Conservation (phyloP, 2,797 vertebrate species). For the Champsocephalus esox region DNA sequence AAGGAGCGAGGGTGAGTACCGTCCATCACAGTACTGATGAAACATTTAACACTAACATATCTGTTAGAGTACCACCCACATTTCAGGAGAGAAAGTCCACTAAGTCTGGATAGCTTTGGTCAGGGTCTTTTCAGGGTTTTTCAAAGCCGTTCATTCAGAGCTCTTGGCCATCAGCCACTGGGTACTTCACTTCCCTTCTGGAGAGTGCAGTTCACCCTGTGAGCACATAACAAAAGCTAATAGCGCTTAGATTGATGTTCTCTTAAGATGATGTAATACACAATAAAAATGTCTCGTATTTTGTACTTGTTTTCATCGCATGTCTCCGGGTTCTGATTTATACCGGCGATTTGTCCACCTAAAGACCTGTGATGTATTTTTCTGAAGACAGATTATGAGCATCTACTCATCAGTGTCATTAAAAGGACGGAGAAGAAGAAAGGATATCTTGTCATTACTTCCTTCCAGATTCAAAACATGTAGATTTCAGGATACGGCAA, state of each 20-base stretch:
- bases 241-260: slow-evolving; percentile 36
- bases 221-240: slow-evolving; percentile 47
- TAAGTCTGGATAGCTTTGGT: not conserved
- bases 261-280: slow-evolving; percentile 39
- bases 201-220: slow-evolving; percentile 3
- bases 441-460: not conserved
- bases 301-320: slow-evolving; percentile 47
- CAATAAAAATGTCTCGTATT: slow-evolving; percentile 36
- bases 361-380: slow-evolving; percentile 11
- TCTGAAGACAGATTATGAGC: slow-evolving; percentile 5
- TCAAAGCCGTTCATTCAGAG: not conserved
- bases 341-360: slow-evolving; percentile 13
- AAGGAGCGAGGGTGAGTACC: slow-evolving; percentile 15
- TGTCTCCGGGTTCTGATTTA: slow-evolving; percentile 37
- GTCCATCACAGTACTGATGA: slow-evolving; percentile 55
- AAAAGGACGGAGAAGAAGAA: not conserved
- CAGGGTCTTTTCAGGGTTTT: not conserved
- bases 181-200: slow-evolving; percentile 17
- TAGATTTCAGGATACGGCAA: not conserved
- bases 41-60: slow-evolving; percentile 65
- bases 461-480: no score
- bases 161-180: slow-evolving; percentile 8
- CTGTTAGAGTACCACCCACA: slow-evolving; percentile 34
- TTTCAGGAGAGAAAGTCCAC: not conserved
- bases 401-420: not conserved